A percentile compares a stretch with the other conserved stretches of the same genome.
Conservation (phyloP, 2,113 vertebrate species). For the Archilochus colubris region DNA sequence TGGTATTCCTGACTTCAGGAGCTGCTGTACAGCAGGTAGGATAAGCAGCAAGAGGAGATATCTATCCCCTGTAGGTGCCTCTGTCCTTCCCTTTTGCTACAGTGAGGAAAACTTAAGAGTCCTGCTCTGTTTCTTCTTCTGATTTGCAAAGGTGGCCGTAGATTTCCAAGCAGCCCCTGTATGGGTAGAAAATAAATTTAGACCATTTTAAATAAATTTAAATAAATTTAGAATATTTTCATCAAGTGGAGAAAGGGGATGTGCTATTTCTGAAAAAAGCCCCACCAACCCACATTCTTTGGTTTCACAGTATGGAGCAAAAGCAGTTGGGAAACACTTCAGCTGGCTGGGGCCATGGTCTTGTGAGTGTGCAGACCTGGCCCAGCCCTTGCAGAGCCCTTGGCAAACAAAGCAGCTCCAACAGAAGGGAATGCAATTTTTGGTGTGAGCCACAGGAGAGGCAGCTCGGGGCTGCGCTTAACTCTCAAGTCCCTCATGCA, state of each 20-base stretch:
- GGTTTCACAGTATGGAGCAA: not conserved
- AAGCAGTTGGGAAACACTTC: not conserved
- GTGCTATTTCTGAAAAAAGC: not conserved
- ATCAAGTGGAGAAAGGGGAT: fast-evolving
- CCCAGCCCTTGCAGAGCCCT: not conserved
- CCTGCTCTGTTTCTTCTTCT: constrained; percentile 61
- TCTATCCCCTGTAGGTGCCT: not conserved
- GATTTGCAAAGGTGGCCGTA: constrained; percentile 74
- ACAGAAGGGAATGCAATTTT: not conserved
- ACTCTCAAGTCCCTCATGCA: fast-evolving
- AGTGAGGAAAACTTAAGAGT: constrained; percentile 1
- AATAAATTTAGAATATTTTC: not conserved
- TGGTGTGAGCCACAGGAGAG: not conserved
- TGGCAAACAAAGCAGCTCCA: not conserved
- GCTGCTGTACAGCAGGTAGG: not conserved
- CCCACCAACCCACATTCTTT: not conserved
- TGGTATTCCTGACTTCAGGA: not conserved
- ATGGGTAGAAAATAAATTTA: constrained; percentile 13
- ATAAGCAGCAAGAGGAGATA: not conserved
- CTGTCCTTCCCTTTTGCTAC: not conserved
- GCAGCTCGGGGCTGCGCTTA: not conserved
- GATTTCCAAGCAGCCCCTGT: constrained; percentile 80
- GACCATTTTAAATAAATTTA: too few relatives aligned
- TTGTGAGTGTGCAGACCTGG: not conserved
- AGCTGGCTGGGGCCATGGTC: fast-evolving